Percentiles rank a stretch among this genome's conserved stretches.
Conservation (phyloP, 2,797 vertebrate species). For the Spondyliosoma cantharus region DNA sequence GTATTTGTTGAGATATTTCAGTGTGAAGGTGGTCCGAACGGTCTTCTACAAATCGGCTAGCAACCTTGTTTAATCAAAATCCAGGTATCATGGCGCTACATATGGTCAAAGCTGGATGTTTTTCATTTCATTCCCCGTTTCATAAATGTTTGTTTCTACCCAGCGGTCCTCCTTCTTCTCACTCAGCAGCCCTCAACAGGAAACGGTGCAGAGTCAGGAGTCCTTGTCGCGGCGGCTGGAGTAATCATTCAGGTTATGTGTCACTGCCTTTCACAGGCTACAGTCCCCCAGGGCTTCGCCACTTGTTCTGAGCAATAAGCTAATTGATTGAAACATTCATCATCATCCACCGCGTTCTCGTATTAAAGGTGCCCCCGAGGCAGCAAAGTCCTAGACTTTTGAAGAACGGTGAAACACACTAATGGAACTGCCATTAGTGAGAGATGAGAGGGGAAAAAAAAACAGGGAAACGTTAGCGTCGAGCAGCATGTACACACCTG, state of each 20-base stretch:
- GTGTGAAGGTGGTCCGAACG: too few species aligned
- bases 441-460: conserved; percentile 27
- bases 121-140: background rate
- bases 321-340: conserved; percentile 81
- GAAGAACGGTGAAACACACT: conserved; percentile 59
- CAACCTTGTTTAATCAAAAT: background rate
- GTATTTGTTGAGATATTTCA: background rate
- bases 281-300: conserved; percentile 52
- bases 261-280: conserved; percentile 56
- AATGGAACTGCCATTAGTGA: conserved; percentile 64
- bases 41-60: too few species aligned
- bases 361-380: conserved; percentile 57
- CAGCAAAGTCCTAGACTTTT: conserved; percentile 62
- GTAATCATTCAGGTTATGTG: conserved; percentile 72
- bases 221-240: conserved; percentile 40
- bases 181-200: conserved; percentile 19
- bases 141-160: conserved; percentile 1
- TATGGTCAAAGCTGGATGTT: background rate
- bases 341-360: conserved; percentile 62
- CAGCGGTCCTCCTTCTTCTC: background rate
- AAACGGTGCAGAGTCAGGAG: conserved; percentile 36
- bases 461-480: conserved; percentile 10
- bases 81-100: background rate
- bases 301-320: conserved; percentile 78
- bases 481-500: conserved; percentile 12